Percentiles rank a stretch among this genome's conserved stretches.
Conservation (phyloP, 2,797 vertebrate species). For the Phoebastria nigripes region DNA sequence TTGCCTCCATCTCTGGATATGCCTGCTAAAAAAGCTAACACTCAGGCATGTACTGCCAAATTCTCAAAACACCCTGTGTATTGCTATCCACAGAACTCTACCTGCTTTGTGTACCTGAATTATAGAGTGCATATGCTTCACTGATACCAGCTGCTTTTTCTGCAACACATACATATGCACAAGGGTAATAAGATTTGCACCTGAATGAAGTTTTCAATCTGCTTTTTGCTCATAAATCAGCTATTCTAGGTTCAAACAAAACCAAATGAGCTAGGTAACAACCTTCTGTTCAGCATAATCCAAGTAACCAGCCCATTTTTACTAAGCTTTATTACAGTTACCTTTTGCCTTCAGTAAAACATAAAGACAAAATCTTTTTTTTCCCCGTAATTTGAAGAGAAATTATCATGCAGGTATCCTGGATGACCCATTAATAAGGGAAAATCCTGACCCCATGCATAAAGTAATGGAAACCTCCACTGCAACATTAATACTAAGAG, state of each 20-base stretch:
- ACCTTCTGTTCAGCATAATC: background rate
- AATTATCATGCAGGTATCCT: background rate
- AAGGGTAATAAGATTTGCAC: background rate
- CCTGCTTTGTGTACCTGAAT: background rate
- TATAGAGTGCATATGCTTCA: background rate
- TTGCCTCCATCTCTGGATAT: background rate
- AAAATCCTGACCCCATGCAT: background rate
- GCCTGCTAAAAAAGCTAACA: background rate
- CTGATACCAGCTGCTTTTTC: background rate
- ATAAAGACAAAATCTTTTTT: background rate
- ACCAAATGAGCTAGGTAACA: background rate
- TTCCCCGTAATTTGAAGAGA: background rate
- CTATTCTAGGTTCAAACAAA: background rate
- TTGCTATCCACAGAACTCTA: background rate
- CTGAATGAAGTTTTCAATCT: background rate
- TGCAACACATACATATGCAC: background rate
- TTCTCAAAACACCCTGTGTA: background rate
- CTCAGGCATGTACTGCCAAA: background rate
- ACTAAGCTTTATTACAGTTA: background rate
- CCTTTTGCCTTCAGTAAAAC: background rate
- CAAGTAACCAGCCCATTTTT: background rate
- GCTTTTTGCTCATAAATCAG: background rate
- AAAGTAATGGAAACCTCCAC: background rate
- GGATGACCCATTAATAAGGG: background rate
- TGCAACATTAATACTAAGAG: background rate